Conservation (phyloP, 2,888 invertebrate species). For the Diogma glabrata region DNA sequence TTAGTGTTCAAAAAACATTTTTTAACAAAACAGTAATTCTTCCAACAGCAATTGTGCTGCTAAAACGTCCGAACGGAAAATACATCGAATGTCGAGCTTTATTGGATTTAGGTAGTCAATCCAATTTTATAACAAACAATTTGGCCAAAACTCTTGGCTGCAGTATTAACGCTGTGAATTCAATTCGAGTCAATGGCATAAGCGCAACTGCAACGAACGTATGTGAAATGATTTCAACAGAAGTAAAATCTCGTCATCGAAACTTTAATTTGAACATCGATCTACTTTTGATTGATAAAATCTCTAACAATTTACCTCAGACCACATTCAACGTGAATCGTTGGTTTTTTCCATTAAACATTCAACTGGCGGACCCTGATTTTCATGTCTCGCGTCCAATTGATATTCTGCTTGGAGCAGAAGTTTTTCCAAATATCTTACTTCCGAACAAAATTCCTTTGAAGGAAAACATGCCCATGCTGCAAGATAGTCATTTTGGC, state of each 20-base stretch:
- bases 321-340: background rate
- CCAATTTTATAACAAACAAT: background rate
- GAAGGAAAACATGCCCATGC: background rate
- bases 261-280: background rate
- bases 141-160: too few species aligned
- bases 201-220: too few species aligned
- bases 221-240: background rate
- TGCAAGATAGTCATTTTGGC: background rate
- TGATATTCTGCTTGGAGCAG: background rate
- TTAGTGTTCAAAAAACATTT: background rate
- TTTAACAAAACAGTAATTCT: background rate
- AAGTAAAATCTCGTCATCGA: background rate
- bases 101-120: background rate
- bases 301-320: background rate
- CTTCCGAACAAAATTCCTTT: background rate
- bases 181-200: too few species aligned
- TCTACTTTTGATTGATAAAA: background rate
- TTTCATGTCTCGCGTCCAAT: background rate
- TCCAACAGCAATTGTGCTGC: background rate
- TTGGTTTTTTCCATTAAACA: background rate
- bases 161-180: too few species aligned
- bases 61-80: background rate
- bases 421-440: background rate
- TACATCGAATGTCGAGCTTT: background rate
- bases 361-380: background rate